A percentile compares a stretch with the other conserved stretches of the same genome.
Conservation (phyloP, 2,113 vertebrate genomes). For the Leptocoma aspasia region DNA sequence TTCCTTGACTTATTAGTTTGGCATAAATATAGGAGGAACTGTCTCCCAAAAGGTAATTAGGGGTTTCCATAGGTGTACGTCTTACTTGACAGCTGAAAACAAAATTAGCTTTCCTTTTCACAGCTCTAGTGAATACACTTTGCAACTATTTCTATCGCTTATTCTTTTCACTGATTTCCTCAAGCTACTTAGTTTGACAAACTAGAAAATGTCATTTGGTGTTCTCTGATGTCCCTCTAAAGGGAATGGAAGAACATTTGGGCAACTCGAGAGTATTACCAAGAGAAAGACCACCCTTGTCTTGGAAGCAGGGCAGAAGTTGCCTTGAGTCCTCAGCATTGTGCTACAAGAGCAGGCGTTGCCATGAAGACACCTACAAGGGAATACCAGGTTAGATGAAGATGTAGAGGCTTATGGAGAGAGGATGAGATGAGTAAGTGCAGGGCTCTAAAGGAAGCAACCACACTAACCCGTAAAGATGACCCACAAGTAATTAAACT, state of each 20-base stretch:
- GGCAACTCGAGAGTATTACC: background rate
- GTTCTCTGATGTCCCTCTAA: background rate
- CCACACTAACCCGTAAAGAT: background rate
- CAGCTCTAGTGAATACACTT: background rate
- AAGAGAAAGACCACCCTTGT: background rate
- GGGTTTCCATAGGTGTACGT: background rate
- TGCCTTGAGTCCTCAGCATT: background rate
- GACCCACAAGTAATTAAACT: background rate
- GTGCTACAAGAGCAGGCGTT: background rate
- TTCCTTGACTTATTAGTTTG: background rate
- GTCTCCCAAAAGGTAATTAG: background rate
- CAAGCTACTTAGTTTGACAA: background rate
- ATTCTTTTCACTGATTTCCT: background rate
- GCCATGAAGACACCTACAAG: background rate
- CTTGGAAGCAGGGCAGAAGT: background rate
- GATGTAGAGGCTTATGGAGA: background rate
- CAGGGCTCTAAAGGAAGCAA: background rate
- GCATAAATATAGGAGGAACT: background rate
- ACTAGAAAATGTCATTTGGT: background rate
- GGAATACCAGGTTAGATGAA: background rate
- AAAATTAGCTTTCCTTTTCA: background rate
- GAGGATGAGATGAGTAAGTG: background rate
- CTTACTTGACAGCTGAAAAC: background rate
- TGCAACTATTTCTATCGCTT: background rate
- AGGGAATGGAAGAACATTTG: background rate